A percentile compares a stretch with the other conserved stretches of the same genome.
Evolutionary conservation across 2,113 vertebrate species (phyloP).

Genomic region (Sinocyclocheilus rhinocerous): DNA sequence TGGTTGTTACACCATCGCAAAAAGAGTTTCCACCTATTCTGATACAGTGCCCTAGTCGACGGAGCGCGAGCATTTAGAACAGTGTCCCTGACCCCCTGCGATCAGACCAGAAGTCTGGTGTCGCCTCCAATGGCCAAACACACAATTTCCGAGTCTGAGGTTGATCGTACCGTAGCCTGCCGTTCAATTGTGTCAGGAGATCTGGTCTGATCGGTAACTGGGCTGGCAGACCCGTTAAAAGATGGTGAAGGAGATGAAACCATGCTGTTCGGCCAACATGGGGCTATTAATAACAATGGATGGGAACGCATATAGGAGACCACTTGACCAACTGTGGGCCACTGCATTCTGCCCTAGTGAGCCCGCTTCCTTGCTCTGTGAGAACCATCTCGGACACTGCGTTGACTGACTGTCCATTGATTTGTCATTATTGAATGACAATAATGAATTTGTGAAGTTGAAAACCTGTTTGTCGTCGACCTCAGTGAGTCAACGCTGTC

Average conservation of each 20-base stretch:
- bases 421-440: no score
- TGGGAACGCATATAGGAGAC: no score
- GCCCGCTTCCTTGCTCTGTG: neutral
- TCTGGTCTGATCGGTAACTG: no score
- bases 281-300: neutral
- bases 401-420: neutral
- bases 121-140: neutral
- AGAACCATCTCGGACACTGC: constrained; percentile 14
- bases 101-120: neutral
- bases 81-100: neutral
- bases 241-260: neutral
- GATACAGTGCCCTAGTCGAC: neutral
- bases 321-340: no score
- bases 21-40: neutral
- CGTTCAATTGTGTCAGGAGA: neutral
- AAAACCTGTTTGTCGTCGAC: no score
- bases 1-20: no score
- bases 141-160: neutral
- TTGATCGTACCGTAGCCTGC: neutral
- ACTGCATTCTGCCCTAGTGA: neutral
- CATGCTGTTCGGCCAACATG: neutral
- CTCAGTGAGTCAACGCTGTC: no score
- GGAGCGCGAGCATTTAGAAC: no score
- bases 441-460: no score
- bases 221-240: neutral